These are phyloP conservation scores for Manacus vitellinus DNA, from an alignment of 2,113 vertebrate species.

Conservation along the genomic window DNA sequence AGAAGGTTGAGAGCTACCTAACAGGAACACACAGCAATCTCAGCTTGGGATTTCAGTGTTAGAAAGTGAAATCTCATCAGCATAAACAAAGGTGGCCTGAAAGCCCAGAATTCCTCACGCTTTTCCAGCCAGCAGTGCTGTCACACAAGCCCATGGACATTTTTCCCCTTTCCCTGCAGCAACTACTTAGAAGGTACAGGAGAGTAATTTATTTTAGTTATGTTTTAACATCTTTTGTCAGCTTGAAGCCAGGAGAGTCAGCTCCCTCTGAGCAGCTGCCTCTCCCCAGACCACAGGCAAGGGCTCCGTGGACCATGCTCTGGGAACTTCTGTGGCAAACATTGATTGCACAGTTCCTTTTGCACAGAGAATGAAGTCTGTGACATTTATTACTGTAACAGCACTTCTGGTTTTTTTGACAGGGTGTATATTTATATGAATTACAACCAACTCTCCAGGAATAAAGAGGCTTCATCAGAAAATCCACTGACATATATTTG, in stretches of 20 bases:
- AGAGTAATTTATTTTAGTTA: neutral
- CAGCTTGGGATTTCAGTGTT: neutral
- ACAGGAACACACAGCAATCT: neutral
- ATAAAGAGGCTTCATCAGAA: neutral
- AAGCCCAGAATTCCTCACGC: neutral
- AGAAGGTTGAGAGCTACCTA: neutral
- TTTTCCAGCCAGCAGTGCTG: neutral
- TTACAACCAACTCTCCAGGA: neutral
- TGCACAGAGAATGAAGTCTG: neutral
- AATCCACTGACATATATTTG: neutral
- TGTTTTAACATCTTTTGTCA: neutral
- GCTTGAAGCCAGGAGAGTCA: neutral
- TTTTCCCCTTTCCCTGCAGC: neutral
- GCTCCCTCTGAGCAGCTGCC: neutral
- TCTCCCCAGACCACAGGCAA: neutral
- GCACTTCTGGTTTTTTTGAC: neutral
- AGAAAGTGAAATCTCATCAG: neutral
- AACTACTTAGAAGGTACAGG: neutral
- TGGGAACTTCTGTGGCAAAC: neutral
- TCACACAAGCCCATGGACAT: neutral
- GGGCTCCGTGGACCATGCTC: accelerated
- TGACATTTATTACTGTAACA: neutral
- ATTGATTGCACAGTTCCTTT: neutral
- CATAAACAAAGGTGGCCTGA: neutral
- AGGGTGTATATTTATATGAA: neutral